Evolutionary conservation across 2,888 invertebrate genomes (phyloP), one percentile per base, ranked within the genome.

Genomic region (Amblyteles armatorius): DNA sequence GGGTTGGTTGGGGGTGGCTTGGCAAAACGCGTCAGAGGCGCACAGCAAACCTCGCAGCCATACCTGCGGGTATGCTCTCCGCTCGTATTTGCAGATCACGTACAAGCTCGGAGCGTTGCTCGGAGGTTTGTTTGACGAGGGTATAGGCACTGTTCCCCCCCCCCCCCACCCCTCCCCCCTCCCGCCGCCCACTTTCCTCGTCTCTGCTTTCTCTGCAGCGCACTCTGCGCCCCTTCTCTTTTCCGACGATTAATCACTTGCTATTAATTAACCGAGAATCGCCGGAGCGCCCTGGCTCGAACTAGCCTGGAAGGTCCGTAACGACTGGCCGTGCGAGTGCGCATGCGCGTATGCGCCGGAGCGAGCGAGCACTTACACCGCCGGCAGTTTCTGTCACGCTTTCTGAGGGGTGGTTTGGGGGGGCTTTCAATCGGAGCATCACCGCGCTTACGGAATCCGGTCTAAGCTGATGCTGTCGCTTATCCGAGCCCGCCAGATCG

Each of bases 201-300:
- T 55, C 57, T 16, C 60, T 26, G 13, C 9, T 50, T 60, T 69
- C 69, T 44, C 29, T 11, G 48, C 71, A 40, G 44, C 76, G 73
- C 22, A 67, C 63, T 77, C 60, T 50, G 16, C 60, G 26, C 67
- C 52, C 65, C 33, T 19, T 55, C 55, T 44, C 29, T 72, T 50
- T 65, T 89, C 89, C 79, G 87, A 88, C 92, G 91, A 93, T 93
- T 93, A 93, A 92, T 93, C 91, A 91, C 90, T 90, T 87, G 90
- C 90, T 91, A 93, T 92, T 92, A 93, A 92, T 93, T 93, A 92
- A 92, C 92, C 89, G 88, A 87, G 87, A 90, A 90, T 91, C 88
- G 88, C 81, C 77, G 68, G 72, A 60, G 81, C 69, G 48, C 6
- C 33, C 67, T 36, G 78, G 29, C 79, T 52, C 73, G 67, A 36